These are phyloP conservation scores for Vespertilio murinus DNA, from an alignment of 2,797 vertebrate species.

Conservation along the genomic window DNA sequence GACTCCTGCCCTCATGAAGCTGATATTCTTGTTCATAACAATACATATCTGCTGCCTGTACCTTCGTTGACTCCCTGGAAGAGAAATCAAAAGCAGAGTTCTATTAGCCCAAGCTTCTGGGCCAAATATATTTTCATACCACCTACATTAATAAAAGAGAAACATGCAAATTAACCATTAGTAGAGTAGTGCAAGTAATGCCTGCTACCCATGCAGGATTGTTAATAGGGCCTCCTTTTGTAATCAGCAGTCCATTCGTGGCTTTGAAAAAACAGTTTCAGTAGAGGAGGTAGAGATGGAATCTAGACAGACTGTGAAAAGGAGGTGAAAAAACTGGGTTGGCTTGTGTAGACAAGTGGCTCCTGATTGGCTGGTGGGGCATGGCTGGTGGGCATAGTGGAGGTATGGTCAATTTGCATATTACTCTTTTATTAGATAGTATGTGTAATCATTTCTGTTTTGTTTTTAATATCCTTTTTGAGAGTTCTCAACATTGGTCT, in stretches of 20 bases:
- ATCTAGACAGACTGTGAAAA: neutral
- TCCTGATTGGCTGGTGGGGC: too few relatives aligned
- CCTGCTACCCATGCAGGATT: neutral
- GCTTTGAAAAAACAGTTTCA: neutral
- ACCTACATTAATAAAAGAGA: too few relatives aligned
- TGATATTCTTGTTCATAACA: neutral
- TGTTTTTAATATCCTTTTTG: neutral
- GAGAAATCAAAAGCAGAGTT: neutral
- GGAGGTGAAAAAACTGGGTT: neutral
- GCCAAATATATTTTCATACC: neutral
- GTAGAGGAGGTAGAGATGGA: neutral
- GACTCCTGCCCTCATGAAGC: neutral
- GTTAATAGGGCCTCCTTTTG: neutral
- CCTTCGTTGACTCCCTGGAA: neutral
- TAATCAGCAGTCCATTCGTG: neutral
- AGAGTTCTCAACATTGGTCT: neutral
- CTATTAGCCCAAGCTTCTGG: neutral
- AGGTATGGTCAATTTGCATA: too few relatives aligned
- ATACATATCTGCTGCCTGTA: neutral
- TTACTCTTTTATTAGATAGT: too few relatives aligned
- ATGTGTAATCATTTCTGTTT: neutral
- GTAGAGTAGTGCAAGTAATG: neutral
- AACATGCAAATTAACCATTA: too few relatives aligned
- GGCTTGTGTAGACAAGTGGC: neutral
- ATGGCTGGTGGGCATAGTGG: too few relatives aligned